Percentiles rank a stretch among this genome's conserved stretches.
Conservation (phyloP, 2,888 invertebrate genomes). For the Xylophagus ater region DNA sequence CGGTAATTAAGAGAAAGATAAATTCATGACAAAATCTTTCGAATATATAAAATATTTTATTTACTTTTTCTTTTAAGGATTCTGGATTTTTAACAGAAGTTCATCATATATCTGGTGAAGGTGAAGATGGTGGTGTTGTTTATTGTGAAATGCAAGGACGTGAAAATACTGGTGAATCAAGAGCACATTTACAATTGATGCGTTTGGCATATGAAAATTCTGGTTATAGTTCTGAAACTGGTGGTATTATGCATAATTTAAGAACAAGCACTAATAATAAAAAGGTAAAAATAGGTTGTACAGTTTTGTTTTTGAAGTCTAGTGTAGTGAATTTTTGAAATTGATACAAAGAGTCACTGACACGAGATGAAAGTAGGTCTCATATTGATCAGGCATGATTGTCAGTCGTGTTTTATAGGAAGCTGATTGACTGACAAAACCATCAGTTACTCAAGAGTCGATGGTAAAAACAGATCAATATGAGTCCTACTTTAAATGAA, state of each 20-base stretch:
- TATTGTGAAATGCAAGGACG: constrained; percentile 89
- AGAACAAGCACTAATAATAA: constrained; percentile 66
- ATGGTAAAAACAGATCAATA: no score
- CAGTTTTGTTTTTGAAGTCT: no score
- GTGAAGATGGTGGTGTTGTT: constrained; percentile 87
- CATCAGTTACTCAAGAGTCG: no score
- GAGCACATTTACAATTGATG: constrained; percentile 52
- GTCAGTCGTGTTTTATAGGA: no score
- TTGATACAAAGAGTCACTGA: no score
- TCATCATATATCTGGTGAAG: constrained; percentile 79
- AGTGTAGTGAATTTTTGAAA: no score
- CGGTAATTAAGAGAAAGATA: constrained; percentile 36
- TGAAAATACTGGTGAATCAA: constrained; percentile 68
- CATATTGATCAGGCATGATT: no score
- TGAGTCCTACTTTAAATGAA: no score
- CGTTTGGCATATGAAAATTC: constrained; percentile 66
- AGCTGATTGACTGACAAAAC: no score
- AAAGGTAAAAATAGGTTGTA: constrained; percentile 52
- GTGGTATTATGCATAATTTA: constrained; percentile 75
- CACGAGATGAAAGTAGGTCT: no score
- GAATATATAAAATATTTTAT: background rate
- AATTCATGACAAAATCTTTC: background rate
- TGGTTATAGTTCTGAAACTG: constrained; percentile 76
- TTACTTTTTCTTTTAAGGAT: constrained; percentile 43
- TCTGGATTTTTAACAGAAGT: constrained; percentile 80